Base-by-base conservation (phyloP, 2,888 invertebrate species). In the Seira sanloemensis region DNA sequence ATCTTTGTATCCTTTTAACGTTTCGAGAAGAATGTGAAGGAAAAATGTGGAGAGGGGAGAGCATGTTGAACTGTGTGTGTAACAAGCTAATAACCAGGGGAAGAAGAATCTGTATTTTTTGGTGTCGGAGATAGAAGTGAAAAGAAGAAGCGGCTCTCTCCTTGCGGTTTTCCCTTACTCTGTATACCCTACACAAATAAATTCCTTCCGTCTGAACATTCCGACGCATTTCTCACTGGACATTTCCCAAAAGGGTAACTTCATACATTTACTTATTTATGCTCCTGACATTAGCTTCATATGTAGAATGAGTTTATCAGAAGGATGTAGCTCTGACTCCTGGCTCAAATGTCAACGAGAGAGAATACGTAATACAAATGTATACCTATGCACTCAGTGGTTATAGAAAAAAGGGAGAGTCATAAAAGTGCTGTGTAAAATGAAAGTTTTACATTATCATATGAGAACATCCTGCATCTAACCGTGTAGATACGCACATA, bases 141-240 rank as follows among this genome's bases (percentile, higher is more conserved):
- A 67, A 67, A 4, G 24, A 67, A 21, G 76, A 66, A 46, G 66
- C 66, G 27, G 66, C 46, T 50, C 25, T 50, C 50, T 12, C 50
- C 16, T 24, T 68, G 18, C 46, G 77, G 68, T 67, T 67, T 50
- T 50, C n/a, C 16, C n/a, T 18, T 7, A 50, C 37, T 37, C 37
- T 37, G 37, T 37, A 37, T 37, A 12, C 2, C 5, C 50, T 50
- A 50, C 2, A 50, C 16, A 16, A 18, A 12, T 50, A 50, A 50
- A 50, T 50, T 50, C 50, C 12, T 50, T 50, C 16, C 50, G n/a
- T 50, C n/a, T 18, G 16, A 50, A n/a, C n/a, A 50, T 50, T 50
- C 16, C 16, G 12, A 37, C 12, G 37, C 37, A 37, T 18, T 50
- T 12, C n/a, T 50, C 1, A n/a, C 12, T 50, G 50, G 2, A 50